Evolutionary conservation across 2,888 invertebrate genomes (phyloP).

Genomic region (Parasteatoda lunata): DNA sequence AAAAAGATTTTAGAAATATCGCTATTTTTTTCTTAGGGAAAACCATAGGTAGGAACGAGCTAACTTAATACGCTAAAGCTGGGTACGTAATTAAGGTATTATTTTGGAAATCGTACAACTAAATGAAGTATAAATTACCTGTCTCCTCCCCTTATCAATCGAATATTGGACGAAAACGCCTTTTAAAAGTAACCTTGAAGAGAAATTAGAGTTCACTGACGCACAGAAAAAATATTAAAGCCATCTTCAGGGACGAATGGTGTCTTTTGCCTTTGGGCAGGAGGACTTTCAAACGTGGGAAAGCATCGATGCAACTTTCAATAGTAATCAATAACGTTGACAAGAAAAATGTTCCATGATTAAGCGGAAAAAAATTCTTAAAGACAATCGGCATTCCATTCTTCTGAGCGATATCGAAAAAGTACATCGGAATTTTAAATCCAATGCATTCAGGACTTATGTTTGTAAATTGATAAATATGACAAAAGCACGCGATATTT

Average conservation of each 20-base stretch:
- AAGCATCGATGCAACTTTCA: neutral
- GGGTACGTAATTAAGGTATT: neutral
- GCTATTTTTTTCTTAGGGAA: no score
- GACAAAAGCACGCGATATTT: no score
- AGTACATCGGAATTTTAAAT: no score
- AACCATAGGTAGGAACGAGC: no score
- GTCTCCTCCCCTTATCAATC: constrained; percentile 16
- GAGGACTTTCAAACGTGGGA: constrained; percentile 32
- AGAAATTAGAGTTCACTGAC: constrained; percentile 11
- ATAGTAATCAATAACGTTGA: constrained; percentile 42
- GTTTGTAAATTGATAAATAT: no score
- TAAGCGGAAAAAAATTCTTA: constrained; percentile 3
- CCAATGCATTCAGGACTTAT: no score
- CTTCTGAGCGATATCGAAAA: no score
- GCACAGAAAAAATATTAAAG: constrained; percentile 8
- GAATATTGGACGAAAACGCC: constrained; percentile 2
- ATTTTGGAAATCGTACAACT: constrained; percentile 4
- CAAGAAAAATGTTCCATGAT: constrained; percentile 35
- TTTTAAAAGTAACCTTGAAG: constrained; percentile 16
- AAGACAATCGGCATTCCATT: neutral
- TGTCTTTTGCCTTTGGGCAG: constrained; percentile 40
- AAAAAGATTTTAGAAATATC: no score
- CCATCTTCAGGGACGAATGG: neutral
- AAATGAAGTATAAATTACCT: constrained; percentile 29
- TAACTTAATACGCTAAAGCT: neutral